phyloP scores from a whole-genome alignment of 2,797 vertebrate genomes.

The Enteromius argenteus region DNA sequence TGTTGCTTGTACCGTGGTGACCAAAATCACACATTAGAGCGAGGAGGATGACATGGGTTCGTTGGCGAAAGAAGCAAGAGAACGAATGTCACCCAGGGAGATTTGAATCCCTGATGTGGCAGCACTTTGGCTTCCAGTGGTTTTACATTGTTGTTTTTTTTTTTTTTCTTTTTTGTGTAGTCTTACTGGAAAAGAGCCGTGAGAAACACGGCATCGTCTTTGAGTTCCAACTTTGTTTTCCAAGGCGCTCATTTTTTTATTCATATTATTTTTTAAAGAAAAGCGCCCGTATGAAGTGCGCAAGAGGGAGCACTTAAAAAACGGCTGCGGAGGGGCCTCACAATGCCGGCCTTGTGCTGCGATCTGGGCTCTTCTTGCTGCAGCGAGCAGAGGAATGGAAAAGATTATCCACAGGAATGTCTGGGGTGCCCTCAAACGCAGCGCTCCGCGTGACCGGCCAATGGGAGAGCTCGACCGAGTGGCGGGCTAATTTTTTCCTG shows the following conservation, averaged over 20 bases:
- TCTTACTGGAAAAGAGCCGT: slow-evolving; percentile 74
- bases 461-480: slow-evolving; percentile 77
- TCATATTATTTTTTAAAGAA: slow-evolving; percentile 43
- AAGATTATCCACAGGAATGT: slow-evolving; percentile 90
- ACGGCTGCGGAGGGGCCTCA: slow-evolving; percentile 74
- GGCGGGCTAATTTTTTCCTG: slow-evolving; percentile 87
- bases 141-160: slow-evolving; percentile 75
- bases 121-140: slow-evolving; percentile 73
- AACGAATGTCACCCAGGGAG: slow-evolving; percentile 63
- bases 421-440: slow-evolving; percentile 87
- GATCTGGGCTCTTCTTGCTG: slow-evolving; percentile 78
- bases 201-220: slow-evolving; percentile 71
- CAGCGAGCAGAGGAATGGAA: slow-evolving; percentile 85
- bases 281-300: slow-evolving; percentile 72
- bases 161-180: slow-evolving; percentile 56
- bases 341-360: slow-evolving; percentile 84
- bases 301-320: slow-evolving; percentile 73
- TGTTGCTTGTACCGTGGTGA: slow-evolving; percentile 37
- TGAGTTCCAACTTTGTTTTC: slow-evolving; percentile 54
- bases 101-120: slow-evolving; percentile 77
- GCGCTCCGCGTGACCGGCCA: slow-evolving; percentile 78
- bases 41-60: slow-evolving; percentile 61
- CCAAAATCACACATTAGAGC: slow-evolving; percentile 70
- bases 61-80: slow-evolving; percentile 66
- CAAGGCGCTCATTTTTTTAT: slow-evolving; percentile 53